Evolutionary conservation across 2,797 vertebrate genomes (phyloP), one percentile per base, ranked within the genome.

Genomic region (Rhincodon typus): DNA sequence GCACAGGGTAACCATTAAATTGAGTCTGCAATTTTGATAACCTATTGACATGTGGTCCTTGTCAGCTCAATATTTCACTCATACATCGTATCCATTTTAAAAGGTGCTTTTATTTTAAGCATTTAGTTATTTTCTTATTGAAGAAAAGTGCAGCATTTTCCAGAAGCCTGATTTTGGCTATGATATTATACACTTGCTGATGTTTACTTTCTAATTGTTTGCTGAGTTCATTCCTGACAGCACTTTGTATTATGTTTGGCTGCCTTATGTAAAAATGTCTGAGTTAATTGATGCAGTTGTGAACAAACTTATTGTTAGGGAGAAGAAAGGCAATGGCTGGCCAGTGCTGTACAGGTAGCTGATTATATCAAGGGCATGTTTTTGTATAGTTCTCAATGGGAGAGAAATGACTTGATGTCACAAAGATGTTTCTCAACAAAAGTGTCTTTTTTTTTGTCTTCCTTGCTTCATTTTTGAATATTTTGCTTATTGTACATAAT

Each of bases 401-500:
- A 94, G 95, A 0, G 62, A 95, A 95, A 95, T 96, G 96, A 62
- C 0, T 95, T 82, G 46, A 17, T 96, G 96, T 96, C 95, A 96
- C 96, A 95, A 74, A 96, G 88, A 95, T 96, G 96, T 96, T 96
- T 97, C 96, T 96, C 96, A 96, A 97, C 97, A 97, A 98, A 98
- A 98, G 97, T 97, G 97, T 96, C 96, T 97, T 96, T 96, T 97
- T 97, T 97, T 97, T 97, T 97, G 97, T 97, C 97, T 97, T 96
- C 95, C 97, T 97, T 97, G 97, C 97, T 97, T 97, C 97, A 97
- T 97, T 97, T 97, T 98, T 97, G 96, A 97, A 97, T 96, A 96
- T 97, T 50, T 97, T 98, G 98, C 98, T 97, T 98, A 97, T 98
- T 98, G 97, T 98, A 97, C 96, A 97, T 97, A 98, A 98, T 98